Conservation (phyloP, 1,140 invertebrate genomes). For the Bombus difficillimus region DNA sequence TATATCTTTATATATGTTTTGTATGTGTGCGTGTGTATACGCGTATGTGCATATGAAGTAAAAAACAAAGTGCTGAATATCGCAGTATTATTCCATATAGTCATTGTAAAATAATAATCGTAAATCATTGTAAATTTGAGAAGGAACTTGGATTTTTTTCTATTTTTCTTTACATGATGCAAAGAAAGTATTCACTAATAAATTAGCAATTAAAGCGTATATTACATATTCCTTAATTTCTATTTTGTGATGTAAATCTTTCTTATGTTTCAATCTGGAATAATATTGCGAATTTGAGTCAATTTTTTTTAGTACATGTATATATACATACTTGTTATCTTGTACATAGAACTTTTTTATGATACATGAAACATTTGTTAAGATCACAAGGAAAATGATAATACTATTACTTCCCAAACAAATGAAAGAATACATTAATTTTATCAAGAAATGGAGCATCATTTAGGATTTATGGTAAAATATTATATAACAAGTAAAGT, state of each 20-base stretch:
- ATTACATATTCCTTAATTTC: not conserved
- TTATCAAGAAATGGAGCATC: not conserved
- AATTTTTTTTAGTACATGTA: not conserved
- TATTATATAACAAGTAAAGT: not conserved
- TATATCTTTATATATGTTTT: constrained; percentile 11
- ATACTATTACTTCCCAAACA: not conserved
- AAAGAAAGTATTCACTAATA: too few relatives aligned
- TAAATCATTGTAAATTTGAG: not conserved
- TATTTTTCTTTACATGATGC: not conserved
- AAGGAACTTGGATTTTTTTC: not conserved
- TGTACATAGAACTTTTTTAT: constrained; percentile 35
- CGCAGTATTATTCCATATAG: constrained; percentile 22
- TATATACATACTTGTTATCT: not conserved
- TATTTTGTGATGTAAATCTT: not conserved
- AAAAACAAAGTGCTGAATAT: constrained; percentile 5
- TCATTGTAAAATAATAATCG: not conserved
- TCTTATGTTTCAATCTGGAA: not conserved
- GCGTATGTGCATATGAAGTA: constrained; percentile 8
- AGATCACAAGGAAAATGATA: not conserved
- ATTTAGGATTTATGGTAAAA: not conserved
- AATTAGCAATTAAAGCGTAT: too few relatives aligned
- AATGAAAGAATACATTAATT: not conserved
- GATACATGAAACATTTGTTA: constrained; percentile 14
- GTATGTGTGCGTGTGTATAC: not conserved
- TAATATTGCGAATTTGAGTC: constrained; percentile 2